Base-by-base conservation (phyloP, 2,888 invertebrate genomes). In the Drosophila rellima region DNA sequence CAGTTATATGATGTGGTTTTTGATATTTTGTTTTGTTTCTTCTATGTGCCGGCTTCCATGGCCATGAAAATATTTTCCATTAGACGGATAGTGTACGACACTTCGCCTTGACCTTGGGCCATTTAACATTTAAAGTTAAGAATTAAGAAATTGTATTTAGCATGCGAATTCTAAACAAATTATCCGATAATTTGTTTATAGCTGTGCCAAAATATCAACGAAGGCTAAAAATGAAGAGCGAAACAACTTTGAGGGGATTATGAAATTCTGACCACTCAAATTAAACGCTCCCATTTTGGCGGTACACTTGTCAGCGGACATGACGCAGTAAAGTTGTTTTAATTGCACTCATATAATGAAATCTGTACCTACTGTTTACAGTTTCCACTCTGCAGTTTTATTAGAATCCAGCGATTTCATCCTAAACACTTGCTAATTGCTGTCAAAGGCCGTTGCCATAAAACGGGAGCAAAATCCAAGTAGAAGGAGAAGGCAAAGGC, bases 251-350 rank as follows among this genome's bases (percentile, higher is more conserved):
- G 40, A 1, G 7, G 31, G 17, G 18, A 54, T 71, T 81, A 35
- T 74, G 66, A 76, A 70, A 78, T 70, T 75, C 79, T 71, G 59
- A 61, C 62, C 63, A 63, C 78, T 81, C 52, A 17, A 82, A 70
- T 78, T 61, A 69, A 74, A 82, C 51, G 70, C 70, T 70, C 84
- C 69, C 60, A 70, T 82, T 74, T 61, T 40, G 44, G 44, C 45
- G 66, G 68, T 59, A 54, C 68, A 55, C 64, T 35, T 50, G 60
- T 54, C 57, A 50, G 74, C 82, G 88, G 85, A 84, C 69, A 68
- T 84, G 85, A 87, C 85, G 54, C 60, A 66, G 69, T 69, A 63
- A 64, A 74, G 63, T 73, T 71, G 56, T 70, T 82, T 82, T 76
- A 78, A 84, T 83, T 81, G 71, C 86, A 77, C 68, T 74, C 50